Base-by-base conservation (phyloP, 2,113 vertebrate genomes). In the Haplochromis burtoni region DNA sequence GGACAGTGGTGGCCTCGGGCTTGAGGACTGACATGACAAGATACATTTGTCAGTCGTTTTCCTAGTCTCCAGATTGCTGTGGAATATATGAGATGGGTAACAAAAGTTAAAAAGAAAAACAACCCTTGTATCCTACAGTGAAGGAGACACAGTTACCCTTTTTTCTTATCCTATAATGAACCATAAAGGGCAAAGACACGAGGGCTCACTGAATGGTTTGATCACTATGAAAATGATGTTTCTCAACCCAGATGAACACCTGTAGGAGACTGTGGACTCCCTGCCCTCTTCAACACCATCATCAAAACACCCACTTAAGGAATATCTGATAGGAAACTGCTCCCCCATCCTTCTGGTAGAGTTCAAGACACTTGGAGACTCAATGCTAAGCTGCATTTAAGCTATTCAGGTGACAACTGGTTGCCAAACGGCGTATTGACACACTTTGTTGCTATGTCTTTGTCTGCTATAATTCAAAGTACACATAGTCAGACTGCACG, bases 11-110 rank as follows among this genome's bases (percentile, higher is more conserved):
- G n/a, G 40, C 63, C 40, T 61, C 7, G 2, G 24, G 47, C 49
- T 38, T 21, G 21, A 24, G 49, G 42, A 6, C 45, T 66, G 29
- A 54, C 33, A 35, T 55, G 35, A 85, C 49, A 76, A 35, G 63
- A 78, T 45, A 24, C 38, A 49, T 76, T 76, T 76, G 71, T 76
- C 71, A 76, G 71, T 76, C 24, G 7, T 76, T 29, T 78, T 31
- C 26, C 26, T 78, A 31, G 71, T 49, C 71, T 49, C 0, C 24
- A 19, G 71, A 31, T 78, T 78, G 1, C 24, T 51, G 42, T 51
- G 45, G 73, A 51, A 49, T 31, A 49, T 51, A 78, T 78, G 26
- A 5, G 16, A 78, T 33, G 73, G 42, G 17, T 29, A 31, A 78
- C 12, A 51, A 31, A 78, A 49, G 73, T 68, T 21, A 68, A 68